Evolutionary conservation across 2,888 invertebrate genomes (phyloP), one percentile per base, ranked within the genome.

Genomic region (Noctua janthe): DNA sequence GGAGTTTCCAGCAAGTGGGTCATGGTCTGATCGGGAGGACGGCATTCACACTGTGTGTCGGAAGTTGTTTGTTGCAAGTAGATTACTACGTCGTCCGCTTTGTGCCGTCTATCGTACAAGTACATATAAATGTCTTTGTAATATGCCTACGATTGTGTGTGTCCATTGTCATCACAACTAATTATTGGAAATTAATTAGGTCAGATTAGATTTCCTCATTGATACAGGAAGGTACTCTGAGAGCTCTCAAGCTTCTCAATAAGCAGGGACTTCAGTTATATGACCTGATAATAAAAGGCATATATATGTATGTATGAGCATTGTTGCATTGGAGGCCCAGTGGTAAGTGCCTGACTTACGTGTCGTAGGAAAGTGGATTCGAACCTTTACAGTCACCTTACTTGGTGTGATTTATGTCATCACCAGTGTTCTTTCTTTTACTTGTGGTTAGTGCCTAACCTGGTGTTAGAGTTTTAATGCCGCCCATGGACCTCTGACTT

Each of bases 111-210:
- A 59, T 59, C 59, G 11, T n/a, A n/a, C 13, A n/a, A n/a, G n/a
- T 59, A 59, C n/a, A 59, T n/a, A 7, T 11, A n/a, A 59, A 59
- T 29, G 29, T 15, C 13, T 29, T 13, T 29, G 29, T 62, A 62
- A 29, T 2, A 15, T 5, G 1, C 6, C 62, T 15, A 62, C 29
- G 29, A 62, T 62, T 20, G 39, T 39, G 20, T 20, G 29, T n/a
- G 35, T 70, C 35, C 35, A 17, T 59, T 59, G 59, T 64, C 17
- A n/a, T 13, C 70, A 13, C 29, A 47, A 76, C 35, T 47, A 54
- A 62, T 47, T 78, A 71, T 49, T 64, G 64, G 47, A 66, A 56
- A 78, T 56, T 66, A 80, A 80, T 79, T 71, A 54, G 54, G 79
- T 79, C n/a, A 62, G 54, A 35, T 54, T 67, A 13, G 51, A 56